Evolutionary conservation across 2,888 invertebrate species (phyloP), one percentile per base, ranked within the genome.

Genomic region (Netelia melanura): DNA sequence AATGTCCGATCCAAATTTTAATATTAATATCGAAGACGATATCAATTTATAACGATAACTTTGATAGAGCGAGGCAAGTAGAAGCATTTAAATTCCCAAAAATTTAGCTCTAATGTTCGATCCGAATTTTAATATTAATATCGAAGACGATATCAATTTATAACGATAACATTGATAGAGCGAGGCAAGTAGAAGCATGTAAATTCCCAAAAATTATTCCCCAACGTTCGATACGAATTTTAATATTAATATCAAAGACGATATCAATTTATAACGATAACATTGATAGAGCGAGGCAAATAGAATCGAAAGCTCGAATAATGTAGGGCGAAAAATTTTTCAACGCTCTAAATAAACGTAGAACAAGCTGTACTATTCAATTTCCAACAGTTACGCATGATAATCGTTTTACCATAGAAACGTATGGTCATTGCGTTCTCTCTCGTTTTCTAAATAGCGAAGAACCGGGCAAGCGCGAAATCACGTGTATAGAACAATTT

Each of bases 391-490:
- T 64, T 52, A 64, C 64, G 61, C 56, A 25, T 48, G 14, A 62
- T 67, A 77, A 76, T 81, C 62, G 56, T 65, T 62, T 54, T 38
- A 43, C 68, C 30, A 79, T 75, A 56, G 74, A 79, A 83, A 80
- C 72, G 62, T 64, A 81, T 75, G 84, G 84, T 9, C 68, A 78
- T 78, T 30, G n/a, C 56, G 30, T 74, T 84, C 78, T 81, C 74
- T 38, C 38, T 74, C 70, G 74, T 81, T 84, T 84, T 84, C 84
- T 84, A 84, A 84, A 84, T 81, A 81, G 74, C 81, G 68, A 65
- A 56, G 64, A 84, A 70, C 74, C 84, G 81, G 11, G 70, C 54
- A 44, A 81, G 70, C 81, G 84, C 77, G 38, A 78, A 77, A 48
- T 72, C 82, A 52, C 72, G 79, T 62, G 14, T 68, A 48, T 14